Base-by-base conservation (phyloP, 1,140 invertebrate genomes). In the Drusus annulatus region DNA sequence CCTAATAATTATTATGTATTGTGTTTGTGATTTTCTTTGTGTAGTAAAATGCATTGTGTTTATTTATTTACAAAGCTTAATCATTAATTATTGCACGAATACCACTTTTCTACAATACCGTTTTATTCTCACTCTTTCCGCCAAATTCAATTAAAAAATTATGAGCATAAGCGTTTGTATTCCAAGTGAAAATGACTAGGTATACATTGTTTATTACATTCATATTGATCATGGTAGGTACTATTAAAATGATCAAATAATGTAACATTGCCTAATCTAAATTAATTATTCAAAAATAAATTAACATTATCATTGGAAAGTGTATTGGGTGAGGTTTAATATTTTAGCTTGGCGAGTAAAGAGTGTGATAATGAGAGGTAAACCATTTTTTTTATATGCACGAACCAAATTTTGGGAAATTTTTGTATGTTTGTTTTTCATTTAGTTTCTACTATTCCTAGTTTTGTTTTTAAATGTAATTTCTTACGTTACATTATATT, bases 11-110 rank as follows among this genome's bases (percentile, higher is more conserved):
- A 60, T 60, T 60, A 23, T 60, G 58, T 60, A 25, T 60, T 36
- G 16, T 68, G 63, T 68, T 36, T 68, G 63, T 68, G 25, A 50
- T 31, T 45, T 45, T 36, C 63, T 68, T 31, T 31, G 25, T 63
- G 31, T 36, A 68, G 63, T 17, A 60, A 60, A 23, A 60, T 36
- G 63, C 63, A 45, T 68, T 68, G 63, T 68, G n/a, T 68, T n/a
- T 68, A 45, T 45, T 63, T 68, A 45, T 68, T 36, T 17, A 50
- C 23, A 15, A n/a, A 25, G 62, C 21, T 60, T 60, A 60, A 13
- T 23, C 56, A 17, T 60, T 60, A 23, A 60, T 19, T 19, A 17
- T 45, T 31, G 63, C 63, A 68, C 31, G 63, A 36, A 36, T 15
- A 31, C 23, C 36, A 68, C 36, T 68, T 65, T 65, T 60, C 36